Base-by-base conservation (phyloP, 2,888 invertebrate genomes). In the Gortyna flavago region DNA sequence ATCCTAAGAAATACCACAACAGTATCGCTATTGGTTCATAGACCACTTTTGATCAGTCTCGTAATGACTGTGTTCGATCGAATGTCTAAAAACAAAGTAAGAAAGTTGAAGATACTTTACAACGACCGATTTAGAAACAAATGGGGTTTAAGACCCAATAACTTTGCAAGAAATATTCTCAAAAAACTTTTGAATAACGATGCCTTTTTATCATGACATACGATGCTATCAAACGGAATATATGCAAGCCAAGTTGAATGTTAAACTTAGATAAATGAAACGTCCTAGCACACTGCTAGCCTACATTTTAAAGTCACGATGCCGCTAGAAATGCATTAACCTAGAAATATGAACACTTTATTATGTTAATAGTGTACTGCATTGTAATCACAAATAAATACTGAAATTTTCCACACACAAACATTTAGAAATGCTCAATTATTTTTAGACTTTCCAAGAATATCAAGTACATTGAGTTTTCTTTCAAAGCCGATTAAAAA, bases 381-480 rank as follows among this genome's bases (percentile, higher is more conserved):
- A 84, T 72, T 76, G 85, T 82, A 84, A 84, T 85, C 72, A 73
- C 70, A 81, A 72, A 77, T 75, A 79, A 79, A 75, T 74, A 64
- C 74, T 38, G 82, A 48, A 71, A 80, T 80, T 83, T 80, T 61
- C 62, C 57, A 80, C 68, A 78, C 70, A 75, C 74, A 82, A 80
- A 66, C 78, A 35, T 62, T 68, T 59, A 9, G 38, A 65, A 81
- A 61, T 74, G 57, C 57, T 72, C 57, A 67, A 74, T 61, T 61
- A 76, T 67, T 70, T 79, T 80, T 54, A 54, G 59, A 72, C 61
- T 72, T 75, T 75, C 61, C 54, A 70, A 79, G 66, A 79, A 78
- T 75, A 79, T 79, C 72, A 65, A 78, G 75, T 77, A 69, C 57
- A 69, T 59, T 72, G 66, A 80, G 51, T 82, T 84, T 81, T 79